These are phyloP conservation scores for Diplogasteroides magnus DNA, from an alignment of 1,140 invertebrate genomes.

Conservation along the genomic window DNA sequence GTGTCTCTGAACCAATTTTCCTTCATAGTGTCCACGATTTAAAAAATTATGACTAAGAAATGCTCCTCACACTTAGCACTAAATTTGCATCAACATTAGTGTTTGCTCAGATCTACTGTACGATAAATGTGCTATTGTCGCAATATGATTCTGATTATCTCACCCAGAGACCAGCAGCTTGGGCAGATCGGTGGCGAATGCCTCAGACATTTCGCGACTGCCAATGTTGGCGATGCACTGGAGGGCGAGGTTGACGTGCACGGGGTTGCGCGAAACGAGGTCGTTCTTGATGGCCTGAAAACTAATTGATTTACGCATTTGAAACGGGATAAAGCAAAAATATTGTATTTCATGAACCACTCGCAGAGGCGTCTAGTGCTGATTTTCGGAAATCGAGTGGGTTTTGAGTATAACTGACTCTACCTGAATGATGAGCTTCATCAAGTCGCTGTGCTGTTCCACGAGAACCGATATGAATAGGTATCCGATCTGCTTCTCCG, in stretches of 20 bases:
- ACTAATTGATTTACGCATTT: background rate
- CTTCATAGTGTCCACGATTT: no score
- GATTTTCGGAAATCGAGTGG: no score
- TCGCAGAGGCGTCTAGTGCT: no score
- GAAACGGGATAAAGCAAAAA: conserved; percentile 1
- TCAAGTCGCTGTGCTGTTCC: conserved; percentile 96
- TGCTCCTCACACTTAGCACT: no score
- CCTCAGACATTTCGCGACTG: conserved; percentile 98
- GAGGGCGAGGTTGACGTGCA: conserved; percentile 96
- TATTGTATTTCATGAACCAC: conserved; percentile 21
- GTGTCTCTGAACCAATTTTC: conserved; percentile 93
- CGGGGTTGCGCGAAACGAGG: conserved; percentile 87
- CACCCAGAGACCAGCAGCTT: conserved; percentile 93
- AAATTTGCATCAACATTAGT: no score
- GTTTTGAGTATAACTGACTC: no score
- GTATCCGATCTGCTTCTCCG: conserved; percentile 99
- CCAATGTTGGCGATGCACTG: conserved; percentile 99
- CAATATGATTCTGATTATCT: conserved; percentile 39
- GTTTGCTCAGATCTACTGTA: no score
- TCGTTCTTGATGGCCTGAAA: conserved; percentile 74
- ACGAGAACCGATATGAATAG: conserved; percentile 98
- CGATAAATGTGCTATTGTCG: no score
- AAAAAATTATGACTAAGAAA: no score
- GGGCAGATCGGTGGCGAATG: conserved; percentile 94
- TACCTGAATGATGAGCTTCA: conserved; percentile 96